phyloP scores from a whole-genome alignment of 1,140 invertebrate genomes.

The Mya arenaria region DNA sequence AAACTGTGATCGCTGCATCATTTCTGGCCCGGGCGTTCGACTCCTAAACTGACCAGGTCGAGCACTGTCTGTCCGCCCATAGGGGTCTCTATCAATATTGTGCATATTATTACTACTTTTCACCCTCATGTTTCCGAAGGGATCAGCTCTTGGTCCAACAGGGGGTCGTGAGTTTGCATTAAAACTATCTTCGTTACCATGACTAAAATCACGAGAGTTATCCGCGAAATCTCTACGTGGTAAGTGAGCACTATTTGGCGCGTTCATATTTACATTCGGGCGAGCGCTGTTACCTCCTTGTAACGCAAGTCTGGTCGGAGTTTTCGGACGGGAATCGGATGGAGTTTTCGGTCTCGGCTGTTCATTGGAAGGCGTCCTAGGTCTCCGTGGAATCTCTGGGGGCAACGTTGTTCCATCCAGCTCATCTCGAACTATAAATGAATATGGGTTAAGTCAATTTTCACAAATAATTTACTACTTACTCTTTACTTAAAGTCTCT shows the following conservation, averaged over 20 bases:
- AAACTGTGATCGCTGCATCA: constrained; percentile 70
- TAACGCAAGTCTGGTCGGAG: constrained; percentile 66
- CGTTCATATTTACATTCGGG: constrained; percentile 18
- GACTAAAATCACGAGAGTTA: constrained; percentile 42
- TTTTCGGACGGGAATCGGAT: constrained; percentile 69
- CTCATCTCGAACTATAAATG: constrained; percentile 42
- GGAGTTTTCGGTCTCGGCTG: constrained; percentile 71
- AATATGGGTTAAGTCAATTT: no score
- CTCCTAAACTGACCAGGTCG: constrained; percentile 77
- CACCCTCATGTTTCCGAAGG: constrained; percentile 38
- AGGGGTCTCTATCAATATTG: constrained; percentile 64
- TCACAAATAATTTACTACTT: no score
- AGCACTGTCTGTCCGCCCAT: constrained; percentile 58
- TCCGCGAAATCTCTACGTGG: constrained; percentile 54
- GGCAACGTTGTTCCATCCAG: constrained; percentile 49
- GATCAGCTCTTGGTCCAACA: constrained; percentile 70
- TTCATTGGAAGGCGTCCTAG: constrained; percentile 62
- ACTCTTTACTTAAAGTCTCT: no score
- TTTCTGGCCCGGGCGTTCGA: constrained; percentile 80
- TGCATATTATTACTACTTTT: constrained; percentile 64
- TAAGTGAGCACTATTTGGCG: constrained; percentile 62
- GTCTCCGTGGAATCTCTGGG: constrained; percentile 49
- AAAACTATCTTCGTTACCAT: constrained; percentile 66
- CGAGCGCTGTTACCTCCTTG: constrained; percentile 14
- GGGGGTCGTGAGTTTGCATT: constrained; percentile 67